Evolutionary conservation across 1,140 invertebrate genomes (phyloP), one percentile per base, ranked within the genome.

Genomic region (Drosophila funebris): DNA sequence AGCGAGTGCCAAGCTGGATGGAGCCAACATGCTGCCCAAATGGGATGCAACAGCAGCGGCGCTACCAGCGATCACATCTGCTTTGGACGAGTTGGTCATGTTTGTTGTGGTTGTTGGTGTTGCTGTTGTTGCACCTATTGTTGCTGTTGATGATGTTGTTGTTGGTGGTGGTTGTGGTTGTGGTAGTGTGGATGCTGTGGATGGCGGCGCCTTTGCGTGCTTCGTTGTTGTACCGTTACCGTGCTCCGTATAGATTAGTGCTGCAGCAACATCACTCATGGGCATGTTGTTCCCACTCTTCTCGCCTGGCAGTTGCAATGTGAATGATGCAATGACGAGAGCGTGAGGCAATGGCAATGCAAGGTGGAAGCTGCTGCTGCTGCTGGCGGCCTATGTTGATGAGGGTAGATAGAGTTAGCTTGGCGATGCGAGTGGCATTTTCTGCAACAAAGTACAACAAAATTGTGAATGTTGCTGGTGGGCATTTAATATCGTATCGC

Each of bases 201-300:
- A 27, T 57, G 58, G 31, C 27, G 22, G 24, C 41, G 62, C 39
- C 20, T 74, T 70, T 1, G 41, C 0, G 37, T 70, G 67, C 36
- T 75, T 73, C 27, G 71, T 53, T 50, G 54, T 44, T 50, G 54
- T 44, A 22, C 48, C 70, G 52, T 72, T 76, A 37, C 78, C 75
- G 46, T 83, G 81, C 33, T 89, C 83, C 29, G 79, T 54, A 63
- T 77, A 89, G 29, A 66, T 73, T 37, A 76, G 13, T 14, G 74
- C 63, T 27, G 83, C 37, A 29, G 58, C 62, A 54, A 83, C 66
- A 73, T 88, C 83, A 54, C 76, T 89, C 41, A 89, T 75, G 37
- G 83, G 83, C 83, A 88, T 88, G n/a, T 63, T 67, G 44, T 44
- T 46, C 33, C 16, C 22, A 7, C 33, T 18, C 18, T 61, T 22